phyloP scores from a whole-genome alignment of 2,797 vertebrate species.

The Miichthys miiuy region DNA sequence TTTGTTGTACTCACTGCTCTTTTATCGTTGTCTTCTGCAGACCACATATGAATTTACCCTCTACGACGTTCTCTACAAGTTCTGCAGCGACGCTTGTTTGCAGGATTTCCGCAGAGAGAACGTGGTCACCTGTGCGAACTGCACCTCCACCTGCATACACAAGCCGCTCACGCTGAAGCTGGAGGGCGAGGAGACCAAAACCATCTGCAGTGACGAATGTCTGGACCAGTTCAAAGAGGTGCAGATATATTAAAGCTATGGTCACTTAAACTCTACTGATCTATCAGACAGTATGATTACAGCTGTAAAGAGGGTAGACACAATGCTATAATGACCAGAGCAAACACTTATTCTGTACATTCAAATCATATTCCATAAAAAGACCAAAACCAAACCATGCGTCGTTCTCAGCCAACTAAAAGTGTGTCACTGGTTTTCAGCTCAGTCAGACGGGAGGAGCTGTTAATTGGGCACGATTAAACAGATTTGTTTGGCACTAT shows the following conservation, averaged over 20 bases:
- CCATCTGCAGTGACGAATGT: conserved; percentile 44
- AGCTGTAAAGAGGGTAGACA: not conserved
- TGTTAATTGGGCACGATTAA: not conserved
- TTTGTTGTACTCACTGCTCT: fast-evolving
- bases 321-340: not conserved
- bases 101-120: conserved; percentile 32
- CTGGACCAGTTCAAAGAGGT: conserved; percentile 59
- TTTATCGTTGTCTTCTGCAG: conserved; percentile 10
- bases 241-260: not conserved
- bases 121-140: conserved; percentile 36
- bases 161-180: conserved; percentile 45
- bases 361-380: not conserved
- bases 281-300: not conserved
- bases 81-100: conserved; percentile 61
- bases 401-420: not conserved
- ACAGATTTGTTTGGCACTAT: not conserved
- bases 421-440: not conserved
- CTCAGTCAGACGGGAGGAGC: not conserved
- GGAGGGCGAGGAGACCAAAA: conserved; percentile 17
- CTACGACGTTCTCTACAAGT: not conserved
- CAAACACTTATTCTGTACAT: not conserved
- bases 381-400: not conserved
- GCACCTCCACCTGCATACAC: conserved; percentile 21
- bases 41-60: conserved; percentile 22
- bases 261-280: not conserved